Evolutionary conservation across 2,113 vertebrate species (phyloP), one percentile per base, ranked within the genome.

Genomic region (Empidonax traillii): DNA sequence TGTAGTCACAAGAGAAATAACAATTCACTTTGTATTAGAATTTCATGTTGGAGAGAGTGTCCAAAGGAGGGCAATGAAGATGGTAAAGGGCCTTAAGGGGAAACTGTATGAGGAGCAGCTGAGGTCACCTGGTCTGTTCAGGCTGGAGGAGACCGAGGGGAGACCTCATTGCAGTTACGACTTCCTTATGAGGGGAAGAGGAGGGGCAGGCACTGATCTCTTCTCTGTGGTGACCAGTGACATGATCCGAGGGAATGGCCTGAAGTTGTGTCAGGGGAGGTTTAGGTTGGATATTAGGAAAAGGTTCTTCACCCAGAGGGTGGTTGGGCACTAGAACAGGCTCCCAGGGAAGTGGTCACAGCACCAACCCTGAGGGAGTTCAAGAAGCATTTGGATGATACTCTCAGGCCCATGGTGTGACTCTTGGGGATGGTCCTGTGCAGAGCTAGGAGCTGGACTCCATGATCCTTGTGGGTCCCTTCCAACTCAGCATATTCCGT

Each of bases 1-100:
- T 99, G 80, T 6, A 94, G 41, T 31, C 90, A 96, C 14, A 97
- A 97, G 31, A 83, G 58, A 46, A 37, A 89, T 0, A 53, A 16
- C 27, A 39, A 74, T 35, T 62, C 56, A 76, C 43, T 67, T 55
- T n/a, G 41, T 22, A 39, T 43, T 43, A 55, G 31, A 8, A 14
- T 66, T 55, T 85, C 9, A 33, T 9, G 33, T 41, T 8, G 66
- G 47, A 52, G 59, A 39, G 19, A 41, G 28, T 21, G 9, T 43
- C 27, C 61, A 63, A 20, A 63, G 61, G 27, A 63, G 27, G 37
- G 61, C 61, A 63, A 41, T 3, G 10, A 30, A 28, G 27, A 63
- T 20, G 61, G 61, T 30, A 6, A 41, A 41, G 37, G 61, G 27
- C 39, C 35, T 41, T 30, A 12, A 63, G 39, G 61, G 37, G 39